phyloP scores from a whole-genome alignment of 2,113 vertebrate species.

The Sitta europaea region DNA sequence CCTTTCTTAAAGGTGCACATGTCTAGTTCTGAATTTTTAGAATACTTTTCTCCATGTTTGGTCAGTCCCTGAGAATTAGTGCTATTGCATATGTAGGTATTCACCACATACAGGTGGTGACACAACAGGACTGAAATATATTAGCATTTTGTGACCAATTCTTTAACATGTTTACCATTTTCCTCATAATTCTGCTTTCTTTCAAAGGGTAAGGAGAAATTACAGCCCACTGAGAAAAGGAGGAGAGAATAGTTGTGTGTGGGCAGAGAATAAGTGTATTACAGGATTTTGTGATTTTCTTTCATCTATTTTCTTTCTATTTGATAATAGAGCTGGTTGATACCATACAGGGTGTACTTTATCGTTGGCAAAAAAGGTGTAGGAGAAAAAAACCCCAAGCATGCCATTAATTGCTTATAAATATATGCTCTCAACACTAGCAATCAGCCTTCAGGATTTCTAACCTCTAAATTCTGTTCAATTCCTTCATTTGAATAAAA shows the following conservation, averaged over 20 bases:
- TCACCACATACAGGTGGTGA: not conserved
- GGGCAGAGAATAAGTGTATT: conserved; percentile 29
- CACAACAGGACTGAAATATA: not conserved
- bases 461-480: conserved; percentile 20
- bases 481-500: conserved; percentile 39
- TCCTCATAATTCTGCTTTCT: conserved; percentile 29
- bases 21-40: not conserved
- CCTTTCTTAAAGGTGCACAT: not conserved
- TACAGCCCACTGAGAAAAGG: not conserved
- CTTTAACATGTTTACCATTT: conserved; percentile 49
- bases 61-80: not conserved
- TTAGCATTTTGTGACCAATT: conserved; percentile 1
- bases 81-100: not conserved
- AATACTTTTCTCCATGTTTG: not conserved
- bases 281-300: conserved; percentile 18
- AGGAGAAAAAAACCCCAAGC: not conserved
- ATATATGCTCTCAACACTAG: conserved; percentile 28
- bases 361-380: conserved; percentile 3
- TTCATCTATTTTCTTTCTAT: conserved; percentile 27
- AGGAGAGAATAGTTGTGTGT: conserved; percentile 17
- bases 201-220: conserved; percentile 22
- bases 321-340: conserved; percentile 22
- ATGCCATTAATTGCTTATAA: conserved; percentile 65
- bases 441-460: conserved; percentile 31
- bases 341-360: conserved; percentile 29